phyloP scores from a whole-genome alignment of 2,888 invertebrate genomes.

The Drosophila neonasuta region DNA sequence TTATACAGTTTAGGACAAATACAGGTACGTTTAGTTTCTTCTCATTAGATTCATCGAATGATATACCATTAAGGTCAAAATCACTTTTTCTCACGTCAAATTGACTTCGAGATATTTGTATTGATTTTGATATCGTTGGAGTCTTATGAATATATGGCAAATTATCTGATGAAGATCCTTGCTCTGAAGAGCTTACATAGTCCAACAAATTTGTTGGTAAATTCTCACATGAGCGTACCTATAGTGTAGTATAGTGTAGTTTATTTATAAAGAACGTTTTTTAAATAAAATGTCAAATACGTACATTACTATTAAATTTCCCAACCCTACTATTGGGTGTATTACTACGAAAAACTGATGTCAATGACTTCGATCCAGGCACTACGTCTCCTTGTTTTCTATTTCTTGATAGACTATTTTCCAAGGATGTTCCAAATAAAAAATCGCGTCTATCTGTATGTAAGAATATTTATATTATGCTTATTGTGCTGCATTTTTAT shows the following conservation, averaged over 20 bases:
- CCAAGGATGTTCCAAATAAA: conserved; percentile 92
- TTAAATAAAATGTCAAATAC: conserved; percentile 8
- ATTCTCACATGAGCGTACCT: conserved; percentile 92
- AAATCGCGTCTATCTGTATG: conserved; percentile 39
- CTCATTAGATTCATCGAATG: conserved; percentile 11
- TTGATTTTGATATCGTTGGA: conserved; percentile 66
- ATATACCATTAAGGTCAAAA: conserved; percentile 30
- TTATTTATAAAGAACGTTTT: neutral
- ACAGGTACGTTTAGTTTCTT: conserved; percentile 85
- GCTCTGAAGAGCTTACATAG: conserved; percentile 24
- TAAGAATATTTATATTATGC: neutral
- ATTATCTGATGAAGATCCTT: conserved; percentile 20
- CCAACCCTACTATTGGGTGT: conserved; percentile 38
- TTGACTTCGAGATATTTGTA: conserved; percentile 83
- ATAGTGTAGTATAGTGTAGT: neutral
- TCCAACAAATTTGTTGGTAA: conserved; percentile 82
- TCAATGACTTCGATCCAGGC: conserved; percentile 87
- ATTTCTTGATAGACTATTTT: conserved; percentile 93
- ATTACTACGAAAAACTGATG: conserved; percentile 84
- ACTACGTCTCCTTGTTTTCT: conserved; percentile 67
- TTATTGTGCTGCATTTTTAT: no score
- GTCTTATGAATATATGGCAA: conserved; percentile 79
- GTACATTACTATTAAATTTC: conserved; percentile 62
- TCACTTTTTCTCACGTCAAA: conserved; percentile 82
- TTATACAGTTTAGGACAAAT: conserved; percentile 90